These are phyloP conservation scores for Drosophila neutralis DNA, from an alignment of 2,888 invertebrate species.

Conservation along the genomic window DNA sequence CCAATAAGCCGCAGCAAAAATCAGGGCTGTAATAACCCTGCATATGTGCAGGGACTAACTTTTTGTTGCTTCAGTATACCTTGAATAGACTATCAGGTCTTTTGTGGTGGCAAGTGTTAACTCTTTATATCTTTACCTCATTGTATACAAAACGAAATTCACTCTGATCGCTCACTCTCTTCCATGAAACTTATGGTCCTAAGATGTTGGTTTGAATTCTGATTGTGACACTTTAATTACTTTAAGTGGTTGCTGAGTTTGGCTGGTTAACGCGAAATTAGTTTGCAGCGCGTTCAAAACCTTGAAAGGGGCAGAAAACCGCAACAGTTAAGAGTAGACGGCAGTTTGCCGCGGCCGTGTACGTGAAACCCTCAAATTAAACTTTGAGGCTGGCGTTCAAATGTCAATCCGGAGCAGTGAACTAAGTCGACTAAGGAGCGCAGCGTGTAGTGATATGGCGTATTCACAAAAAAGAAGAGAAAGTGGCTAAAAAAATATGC, in stretches of 20 bases:
- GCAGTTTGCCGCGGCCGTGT: constrained; percentile 43
- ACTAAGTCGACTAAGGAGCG: constrained; percentile 13
- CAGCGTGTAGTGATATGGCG: constrained; percentile 32
- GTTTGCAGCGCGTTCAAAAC: constrained; percentile 4
- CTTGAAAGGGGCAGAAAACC: constrained; percentile 10
- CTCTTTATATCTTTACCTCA: neutral
- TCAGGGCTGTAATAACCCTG: constrained; percentile 14
- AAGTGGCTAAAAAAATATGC: constrained; percentile 5
- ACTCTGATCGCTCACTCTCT: neutral
- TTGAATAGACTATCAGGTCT: neutral
- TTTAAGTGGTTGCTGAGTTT: neutral
- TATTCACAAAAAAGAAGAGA: constrained; percentile 20
- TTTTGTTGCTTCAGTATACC: neutral
- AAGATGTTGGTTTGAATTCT: neutral
- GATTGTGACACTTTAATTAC: neutral
- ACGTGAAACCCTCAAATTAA: constrained; percentile 69
- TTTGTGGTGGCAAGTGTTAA: neutral
- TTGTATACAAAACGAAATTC: neutral
- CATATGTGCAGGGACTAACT: neutral
- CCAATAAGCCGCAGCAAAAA: neutral
- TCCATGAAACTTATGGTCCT: neutral
- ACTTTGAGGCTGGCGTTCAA: constrained; percentile 49
- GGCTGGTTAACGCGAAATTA: neutral
- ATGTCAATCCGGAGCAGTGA: constrained; percentile 41
- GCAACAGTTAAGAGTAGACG: constrained; percentile 46